Evolutionary conservation across 2,113 vertebrate genomes (phyloP).

Genomic region (Carettochelys insculpta): DNA sequence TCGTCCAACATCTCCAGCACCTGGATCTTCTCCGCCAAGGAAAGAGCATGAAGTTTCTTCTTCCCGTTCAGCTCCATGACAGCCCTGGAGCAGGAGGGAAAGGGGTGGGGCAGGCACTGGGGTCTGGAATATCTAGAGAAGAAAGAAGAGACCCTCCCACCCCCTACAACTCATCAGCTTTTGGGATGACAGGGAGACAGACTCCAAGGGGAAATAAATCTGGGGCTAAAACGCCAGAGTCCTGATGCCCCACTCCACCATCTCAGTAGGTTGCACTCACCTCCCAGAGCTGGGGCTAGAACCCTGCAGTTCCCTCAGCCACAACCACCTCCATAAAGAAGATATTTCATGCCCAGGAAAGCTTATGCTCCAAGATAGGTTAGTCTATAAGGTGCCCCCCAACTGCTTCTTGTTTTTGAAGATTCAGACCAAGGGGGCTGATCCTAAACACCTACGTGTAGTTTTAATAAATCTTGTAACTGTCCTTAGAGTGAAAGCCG

Average conservation of each 20-base stretch:
- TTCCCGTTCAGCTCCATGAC: conserved; percentile 62
- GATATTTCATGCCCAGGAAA: too few relatives aligned
- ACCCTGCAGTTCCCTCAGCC: not conserved
- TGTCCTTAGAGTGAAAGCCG: not conserved
- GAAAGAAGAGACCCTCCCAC: not conserved
- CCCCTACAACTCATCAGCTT: too few relatives aligned
- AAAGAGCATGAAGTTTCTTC: conserved; percentile 70
- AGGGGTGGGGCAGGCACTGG: not conserved
- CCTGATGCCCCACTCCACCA: not conserved
- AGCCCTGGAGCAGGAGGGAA: not conserved
- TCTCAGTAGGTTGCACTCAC: not conserved
- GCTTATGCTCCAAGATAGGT: too few relatives aligned
- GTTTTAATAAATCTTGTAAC: not conserved
- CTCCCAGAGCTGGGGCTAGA: not conserved
- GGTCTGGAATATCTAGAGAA: not conserved
- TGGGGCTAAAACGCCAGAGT: not conserved
- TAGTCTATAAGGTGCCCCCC: too few relatives aligned
- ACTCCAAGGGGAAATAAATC: conserved; percentile 6
- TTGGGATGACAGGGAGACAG: conserved; percentile 54
- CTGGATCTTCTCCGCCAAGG: conserved; percentile 69
- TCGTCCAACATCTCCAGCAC: conserved; percentile 68
- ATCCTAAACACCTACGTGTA: too few relatives aligned
- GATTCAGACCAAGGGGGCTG: too few relatives aligned
- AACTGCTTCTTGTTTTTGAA: too few relatives aligned
- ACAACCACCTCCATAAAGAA: too few relatives aligned